A percentile compares a stretch with the other conserved stretches of the same genome.
These are phyloP conservation scores for Falcunculus frontatus DNA, from an alignment of 2,113 vertebrate species.

Conservation along the genomic window DNA sequence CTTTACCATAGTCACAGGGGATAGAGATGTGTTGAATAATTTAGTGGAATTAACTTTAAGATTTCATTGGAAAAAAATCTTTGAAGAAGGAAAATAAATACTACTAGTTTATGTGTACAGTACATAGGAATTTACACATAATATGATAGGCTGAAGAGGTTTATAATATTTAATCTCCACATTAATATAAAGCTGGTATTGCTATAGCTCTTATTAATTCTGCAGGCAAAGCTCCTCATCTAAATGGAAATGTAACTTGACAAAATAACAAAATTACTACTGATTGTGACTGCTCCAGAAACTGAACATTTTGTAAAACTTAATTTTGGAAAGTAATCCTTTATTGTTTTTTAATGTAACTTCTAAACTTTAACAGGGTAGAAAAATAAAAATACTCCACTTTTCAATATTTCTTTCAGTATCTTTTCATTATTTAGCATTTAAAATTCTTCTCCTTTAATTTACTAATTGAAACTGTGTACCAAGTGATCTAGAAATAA, in stretches of 20 bases:
- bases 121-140: not conserved
- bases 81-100: not conserved
- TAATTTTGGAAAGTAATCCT: not conserved
- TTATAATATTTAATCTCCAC: not conserved
- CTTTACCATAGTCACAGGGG: not conserved
- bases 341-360: not conserved
- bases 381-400: not conserved
- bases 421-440: not conserved
- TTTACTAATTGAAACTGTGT: not conserved
- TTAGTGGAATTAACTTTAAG: not conserved
- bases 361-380: not conserved
- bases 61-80: not conserved
- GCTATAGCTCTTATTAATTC: not conserved
- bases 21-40: not conserved
- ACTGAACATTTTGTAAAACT: not conserved
- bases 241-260: not conserved
- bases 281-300: not conserved
- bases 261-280: not conserved
- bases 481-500: not conserved
- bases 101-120: not conserved
- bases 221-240: not conserved
- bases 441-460: not conserved
- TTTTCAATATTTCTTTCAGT: not conserved
- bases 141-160: not conserved
- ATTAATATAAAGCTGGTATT: not conserved